Conservation (phyloP, 2,113 vertebrate species). For the Salvelinus sp. region DNA sequence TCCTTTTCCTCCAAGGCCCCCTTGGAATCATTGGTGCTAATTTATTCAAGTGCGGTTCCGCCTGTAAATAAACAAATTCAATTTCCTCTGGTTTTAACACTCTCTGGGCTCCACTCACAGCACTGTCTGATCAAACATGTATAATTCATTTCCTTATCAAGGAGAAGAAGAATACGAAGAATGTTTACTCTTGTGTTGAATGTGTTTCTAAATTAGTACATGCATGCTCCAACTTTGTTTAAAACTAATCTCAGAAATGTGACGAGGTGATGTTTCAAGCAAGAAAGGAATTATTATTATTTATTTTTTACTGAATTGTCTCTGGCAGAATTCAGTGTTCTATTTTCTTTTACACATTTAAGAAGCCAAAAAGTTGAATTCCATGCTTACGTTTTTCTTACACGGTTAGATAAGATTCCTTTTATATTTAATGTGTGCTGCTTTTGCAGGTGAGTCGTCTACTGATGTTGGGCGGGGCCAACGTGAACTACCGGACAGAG, state of each 20-base stretch:
- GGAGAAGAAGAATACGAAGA: slow-evolving; percentile 8
- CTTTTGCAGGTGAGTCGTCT: slow-evolving; percentile 89
- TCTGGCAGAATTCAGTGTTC: too few species aligned
- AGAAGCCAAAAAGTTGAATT: too few species aligned
- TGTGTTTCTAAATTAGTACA: slow-evolving; percentile 19
- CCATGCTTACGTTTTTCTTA: too few species aligned
- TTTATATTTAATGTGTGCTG: too few species aligned
- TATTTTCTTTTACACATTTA: background rate
- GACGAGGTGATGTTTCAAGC: slow-evolving; percentile 15
- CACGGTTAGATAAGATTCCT: too few species aligned
- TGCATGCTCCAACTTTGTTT: slow-evolving; percentile 46
- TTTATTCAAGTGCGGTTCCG: slow-evolving; percentile 43
- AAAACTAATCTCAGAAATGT: slow-evolving; percentile 19
- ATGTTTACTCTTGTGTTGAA: slow-evolving; percentile 10
- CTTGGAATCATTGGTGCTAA: slow-evolving; percentile 30
- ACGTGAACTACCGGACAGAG: slow-evolving; percentile 94
- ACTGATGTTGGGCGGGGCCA: slow-evolving; percentile 92
- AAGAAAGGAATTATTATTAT: background rate
- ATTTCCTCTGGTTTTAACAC: slow-evolving; percentile 39
- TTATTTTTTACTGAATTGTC: background rate
- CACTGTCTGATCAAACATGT: slow-evolving; percentile 51
- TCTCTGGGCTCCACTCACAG: slow-evolving; percentile 22
- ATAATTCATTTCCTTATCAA: slow-evolving; percentile 56
- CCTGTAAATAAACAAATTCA: slow-evolving; percentile 48
- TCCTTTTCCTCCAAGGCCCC: background rate